Evolutionary conservation across 2,797 vertebrate genomes (phyloP).

Genomic region (Gallinago nigripennis): DNA sequence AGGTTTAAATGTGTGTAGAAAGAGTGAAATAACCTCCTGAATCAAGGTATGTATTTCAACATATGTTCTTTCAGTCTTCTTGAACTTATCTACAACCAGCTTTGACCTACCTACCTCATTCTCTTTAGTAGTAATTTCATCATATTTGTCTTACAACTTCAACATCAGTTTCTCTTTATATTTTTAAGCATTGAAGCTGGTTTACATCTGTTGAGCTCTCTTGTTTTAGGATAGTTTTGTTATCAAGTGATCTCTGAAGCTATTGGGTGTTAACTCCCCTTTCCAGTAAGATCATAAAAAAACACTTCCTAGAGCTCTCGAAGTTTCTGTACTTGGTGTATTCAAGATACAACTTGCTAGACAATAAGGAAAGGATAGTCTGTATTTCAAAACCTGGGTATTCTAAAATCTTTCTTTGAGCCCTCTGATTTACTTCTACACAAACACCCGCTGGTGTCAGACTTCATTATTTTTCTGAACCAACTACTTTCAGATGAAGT

Average conservation of each 20-base stretch:
- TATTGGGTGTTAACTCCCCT: not conserved
- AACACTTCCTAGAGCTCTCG: not conserved
- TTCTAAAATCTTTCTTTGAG: not conserved
- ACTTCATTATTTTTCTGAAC: not conserved
- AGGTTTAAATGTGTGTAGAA: not conserved
- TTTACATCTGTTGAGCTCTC: not conserved
- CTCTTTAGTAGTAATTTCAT: not conserved
- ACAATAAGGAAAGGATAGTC: not conserved
- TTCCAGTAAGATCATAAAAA: not conserved
- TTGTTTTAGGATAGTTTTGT: not conserved
- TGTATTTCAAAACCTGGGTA: not conserved
- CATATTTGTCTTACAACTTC: not conserved
- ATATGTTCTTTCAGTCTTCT: not conserved
- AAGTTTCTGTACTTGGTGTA: not conserved
- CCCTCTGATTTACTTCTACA: not conserved
- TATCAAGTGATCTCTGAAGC: not conserved
- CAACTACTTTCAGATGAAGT: not conserved
- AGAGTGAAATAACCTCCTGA: not conserved
- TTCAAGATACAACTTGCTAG: not conserved
- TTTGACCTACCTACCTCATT: not conserved
- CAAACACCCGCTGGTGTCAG: not conserved
- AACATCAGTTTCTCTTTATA: not conserved
- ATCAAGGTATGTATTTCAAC: not conserved
- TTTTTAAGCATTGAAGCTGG: not conserved
- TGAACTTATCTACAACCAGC: not conserved